Base-by-base conservation (phyloP, 2,797 vertebrate genomes). In the Scarus forsteni region DNA sequence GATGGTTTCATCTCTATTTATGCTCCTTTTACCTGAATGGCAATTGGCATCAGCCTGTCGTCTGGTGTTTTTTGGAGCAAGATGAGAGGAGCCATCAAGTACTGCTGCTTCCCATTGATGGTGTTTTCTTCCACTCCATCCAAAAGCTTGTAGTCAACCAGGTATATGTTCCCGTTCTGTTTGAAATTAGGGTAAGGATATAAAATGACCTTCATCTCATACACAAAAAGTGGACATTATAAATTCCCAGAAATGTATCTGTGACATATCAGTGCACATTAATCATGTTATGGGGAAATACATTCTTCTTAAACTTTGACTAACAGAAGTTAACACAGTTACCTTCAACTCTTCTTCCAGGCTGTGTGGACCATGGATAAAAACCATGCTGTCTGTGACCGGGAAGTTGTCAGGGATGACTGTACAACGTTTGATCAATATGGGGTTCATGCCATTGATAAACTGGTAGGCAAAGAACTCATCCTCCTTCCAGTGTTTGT, bases 101-200 rank as follows among this genome's bases (percentile, higher is more conserved):
- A 75, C 74, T 93, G 93, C 67, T 78, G 70, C 46, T 83, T 79
- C 2, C 75, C 90, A 0, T 85, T 75, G 61, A 93, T 80, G 14
- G 57, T 63, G 15, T 89, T 75, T 0, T 90, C 51, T 1, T 87
- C 65, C 54, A 93, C 66, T 52, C 85, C 90, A 3, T 94, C 86
- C 64, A 94, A 40, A 16, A 79, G 72, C 69, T 81, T 88, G 68
- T 94, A 94, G 84, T 94, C 91, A 3, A 90, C 91, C 45, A 94
- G 73, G 85, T 84, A 95, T 16, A 95, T 81, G 66, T 93, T 94
- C 34, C 93, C 92, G 43, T 88, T 86, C 94, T 94, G 53, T 55
- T 55, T 16, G 14, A 40, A 40, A n/a, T 54, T 18, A 10, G 16
- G 11, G 10, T 40, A 7, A 7, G 7, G 3, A 55, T 18, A 10